Evolutionary conservation across 2,888 invertebrate species (phyloP).

Genomic region (Melanophora roralis): DNA sequence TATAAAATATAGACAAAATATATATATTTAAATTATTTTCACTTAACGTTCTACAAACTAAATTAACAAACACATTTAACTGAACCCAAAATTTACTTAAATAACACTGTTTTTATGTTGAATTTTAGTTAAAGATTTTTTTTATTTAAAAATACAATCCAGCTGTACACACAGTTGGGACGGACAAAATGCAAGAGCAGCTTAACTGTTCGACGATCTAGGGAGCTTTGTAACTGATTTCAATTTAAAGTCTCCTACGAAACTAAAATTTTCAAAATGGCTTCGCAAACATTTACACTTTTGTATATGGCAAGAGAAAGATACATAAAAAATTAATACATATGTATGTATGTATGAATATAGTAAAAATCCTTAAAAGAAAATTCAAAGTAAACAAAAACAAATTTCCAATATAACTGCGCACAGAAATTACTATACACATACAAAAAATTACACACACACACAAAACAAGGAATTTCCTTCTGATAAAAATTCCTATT

Average conservation of each 20-base stretch:
- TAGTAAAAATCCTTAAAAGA: slow-evolving; percentile 8
- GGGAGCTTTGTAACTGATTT: slow-evolving; percentile 75
- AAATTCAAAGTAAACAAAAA: neutral
- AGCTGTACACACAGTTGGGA: slow-evolving; percentile 65
- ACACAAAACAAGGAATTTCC: neutral
- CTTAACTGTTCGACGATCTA: slow-evolving; percentile 78
- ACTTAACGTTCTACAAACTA: slow-evolving; percentile 35
- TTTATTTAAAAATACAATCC: slow-evolving; percentile 47
- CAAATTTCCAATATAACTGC: slow-evolving; percentile 35
- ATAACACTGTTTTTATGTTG: slow-evolving; percentile 55
- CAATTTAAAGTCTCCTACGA: slow-evolving; percentile 72
- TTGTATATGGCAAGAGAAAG: neutral
- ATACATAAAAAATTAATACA: too few relatives aligned
- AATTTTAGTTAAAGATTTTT: slow-evolving; percentile 34
- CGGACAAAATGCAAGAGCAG: slow-evolving; percentile 72
- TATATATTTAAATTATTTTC: slow-evolving; percentile 16
- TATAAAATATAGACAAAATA: slow-evolving; percentile 28
- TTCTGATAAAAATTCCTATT: slow-evolving; percentile 3
- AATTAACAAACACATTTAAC: slow-evolving; percentile 13
- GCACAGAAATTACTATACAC: slow-evolving; percentile 50
- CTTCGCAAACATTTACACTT: slow-evolving; percentile 48
- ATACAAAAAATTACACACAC: slow-evolving; percentile 15
- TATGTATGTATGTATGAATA: slow-evolving; percentile 34
- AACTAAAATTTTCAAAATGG: slow-evolving; percentile 69
- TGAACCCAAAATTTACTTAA: slow-evolving; percentile 39